These are phyloP conservation scores for Lochmaea crataegi DNA, from an alignment of 2,888 invertebrate genomes.

Conservation along the genomic window DNA sequence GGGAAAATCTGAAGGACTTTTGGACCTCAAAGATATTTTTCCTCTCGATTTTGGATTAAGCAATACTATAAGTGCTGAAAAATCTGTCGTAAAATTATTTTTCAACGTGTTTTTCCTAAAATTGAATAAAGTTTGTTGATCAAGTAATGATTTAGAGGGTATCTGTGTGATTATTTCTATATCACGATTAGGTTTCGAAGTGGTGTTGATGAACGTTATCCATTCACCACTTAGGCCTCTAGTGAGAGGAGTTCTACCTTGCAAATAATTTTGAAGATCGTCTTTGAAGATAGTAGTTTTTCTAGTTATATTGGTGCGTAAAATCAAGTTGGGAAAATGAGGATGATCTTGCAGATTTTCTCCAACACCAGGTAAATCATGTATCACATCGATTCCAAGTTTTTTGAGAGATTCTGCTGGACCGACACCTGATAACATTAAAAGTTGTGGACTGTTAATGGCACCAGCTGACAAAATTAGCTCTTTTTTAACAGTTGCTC, in stretches of 20 bases:
- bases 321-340: not conserved
- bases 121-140: not conserved
- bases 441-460: constrained; percentile 34
- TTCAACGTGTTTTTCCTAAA: not conserved
- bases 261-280: constrained; percentile 11
- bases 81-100: constrained; percentile 24
- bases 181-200: not conserved
- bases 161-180: constrained; percentile 12
- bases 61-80: constrained; percentile 44
- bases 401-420: constrained; percentile 25
- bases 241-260: constrained; percentile 17
- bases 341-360: constrained; percentile 36
- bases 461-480: constrained; percentile 70
- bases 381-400: constrained; percentile 20
- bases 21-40: no score
- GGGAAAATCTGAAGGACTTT: no score
- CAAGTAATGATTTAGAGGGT: not conserved
- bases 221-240: constrained; percentile 1
- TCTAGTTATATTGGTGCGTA: constrained; percentile 30
- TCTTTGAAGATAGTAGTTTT: constrained; percentile 15
- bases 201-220: constrained; percentile 22
- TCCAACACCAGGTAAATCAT: constrained; percentile 37
- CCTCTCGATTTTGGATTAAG: constrained; percentile 49
- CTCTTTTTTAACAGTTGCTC: constrained; percentile 72
- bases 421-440: constrained; percentile 42